These are phyloP conservation scores for Vannuccia rotundouncinata DNA, from an alignment of 2,888 invertebrate species.

Conservation along the genomic window DNA sequence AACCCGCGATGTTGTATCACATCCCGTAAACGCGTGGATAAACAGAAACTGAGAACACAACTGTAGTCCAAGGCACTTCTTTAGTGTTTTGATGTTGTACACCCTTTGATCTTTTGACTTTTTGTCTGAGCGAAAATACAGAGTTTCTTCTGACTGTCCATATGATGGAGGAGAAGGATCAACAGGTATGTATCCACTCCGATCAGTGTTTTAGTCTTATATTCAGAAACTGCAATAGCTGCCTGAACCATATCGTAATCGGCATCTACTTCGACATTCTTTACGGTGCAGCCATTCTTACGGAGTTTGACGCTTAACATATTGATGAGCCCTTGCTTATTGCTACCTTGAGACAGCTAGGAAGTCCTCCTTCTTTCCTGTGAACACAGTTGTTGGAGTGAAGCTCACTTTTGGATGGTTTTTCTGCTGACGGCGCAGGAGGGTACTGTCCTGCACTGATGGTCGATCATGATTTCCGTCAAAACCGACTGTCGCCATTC, in stretches of 20 bases:
- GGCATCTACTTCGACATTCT: constrained; percentile 38
- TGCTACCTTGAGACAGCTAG: constrained; percentile 31
- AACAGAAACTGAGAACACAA: too few species aligned
- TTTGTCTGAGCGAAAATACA: too few species aligned
- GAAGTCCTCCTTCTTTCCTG: constrained; percentile 41
- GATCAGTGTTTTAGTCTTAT: constrained; percentile 35
- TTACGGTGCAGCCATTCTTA: constrained; percentile 36
- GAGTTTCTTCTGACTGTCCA: not conserved
- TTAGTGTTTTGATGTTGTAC: too few species aligned
- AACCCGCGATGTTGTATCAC: constrained; percentile 36
- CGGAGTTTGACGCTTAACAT: constrained; percentile 36
- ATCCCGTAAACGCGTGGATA: too few species aligned
- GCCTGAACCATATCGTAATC: constrained; percentile 34
- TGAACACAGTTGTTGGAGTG: constrained; percentile 38
- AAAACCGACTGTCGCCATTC: constrained; percentile 40
- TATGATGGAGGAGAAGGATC: constrained; percentile 32
- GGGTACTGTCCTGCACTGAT: constrained; percentile 39
- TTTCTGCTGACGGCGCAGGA: constrained; percentile 30
- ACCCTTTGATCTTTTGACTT: too few species aligned
- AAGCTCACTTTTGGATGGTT: constrained; percentile 33
- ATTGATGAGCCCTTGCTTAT: constrained; percentile 40
- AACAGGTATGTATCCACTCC: constrained; percentile 39
- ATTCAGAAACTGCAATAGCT: not conserved
- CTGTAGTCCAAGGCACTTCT: too few species aligned
- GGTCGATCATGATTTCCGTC: constrained; percentile 39